phyloP scores from a whole-genome alignment of 2,888 invertebrate genomes.

The Phrixothrix hirtus region DNA sequence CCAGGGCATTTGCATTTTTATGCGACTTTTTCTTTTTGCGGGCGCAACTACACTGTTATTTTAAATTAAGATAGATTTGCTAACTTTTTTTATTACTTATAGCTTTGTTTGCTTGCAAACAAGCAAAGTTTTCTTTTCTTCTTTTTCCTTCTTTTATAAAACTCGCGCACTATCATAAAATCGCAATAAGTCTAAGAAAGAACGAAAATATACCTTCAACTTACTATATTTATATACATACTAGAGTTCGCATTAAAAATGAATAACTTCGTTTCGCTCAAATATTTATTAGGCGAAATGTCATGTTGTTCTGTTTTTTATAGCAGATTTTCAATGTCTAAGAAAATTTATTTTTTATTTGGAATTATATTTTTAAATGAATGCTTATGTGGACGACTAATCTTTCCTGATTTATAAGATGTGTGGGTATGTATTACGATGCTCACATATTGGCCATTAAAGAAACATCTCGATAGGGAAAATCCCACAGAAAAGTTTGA shows the following conservation, averaged over 20 bases:
- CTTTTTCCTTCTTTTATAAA: constrained; percentile 7
- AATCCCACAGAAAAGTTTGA: no score
- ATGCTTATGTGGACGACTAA: no score
- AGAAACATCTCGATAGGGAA: no score
- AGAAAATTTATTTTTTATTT: no score
- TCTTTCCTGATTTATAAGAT: no score
- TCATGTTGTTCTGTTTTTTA: background rate
- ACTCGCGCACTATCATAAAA: constrained; percentile 15
- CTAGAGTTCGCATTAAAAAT: constrained; percentile 6
- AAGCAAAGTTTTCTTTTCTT: constrained; percentile 23
- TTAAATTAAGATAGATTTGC: constrained; percentile 47
- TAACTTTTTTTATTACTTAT: constrained; percentile 45
- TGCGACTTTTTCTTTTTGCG: constrained; percentile 49
- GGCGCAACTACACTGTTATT: constrained; percentile 47
- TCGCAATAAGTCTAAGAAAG: constrained; percentile 14
- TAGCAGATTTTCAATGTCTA: no score
- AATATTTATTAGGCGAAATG: constrained; percentile 4
- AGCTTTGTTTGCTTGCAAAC: constrained; percentile 32
- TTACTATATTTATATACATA: constrained; percentile 15
- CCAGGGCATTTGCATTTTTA: constrained; percentile 51
- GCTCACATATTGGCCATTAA: no score
- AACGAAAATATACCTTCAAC: constrained; percentile 7
- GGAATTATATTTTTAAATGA: no score
- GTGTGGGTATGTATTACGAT: no score
- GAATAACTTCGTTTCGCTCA: constrained; percentile 1